Conservation (phyloP, 1,140 invertebrate genomes). For the Aphelinus atriplicis region DNA sequence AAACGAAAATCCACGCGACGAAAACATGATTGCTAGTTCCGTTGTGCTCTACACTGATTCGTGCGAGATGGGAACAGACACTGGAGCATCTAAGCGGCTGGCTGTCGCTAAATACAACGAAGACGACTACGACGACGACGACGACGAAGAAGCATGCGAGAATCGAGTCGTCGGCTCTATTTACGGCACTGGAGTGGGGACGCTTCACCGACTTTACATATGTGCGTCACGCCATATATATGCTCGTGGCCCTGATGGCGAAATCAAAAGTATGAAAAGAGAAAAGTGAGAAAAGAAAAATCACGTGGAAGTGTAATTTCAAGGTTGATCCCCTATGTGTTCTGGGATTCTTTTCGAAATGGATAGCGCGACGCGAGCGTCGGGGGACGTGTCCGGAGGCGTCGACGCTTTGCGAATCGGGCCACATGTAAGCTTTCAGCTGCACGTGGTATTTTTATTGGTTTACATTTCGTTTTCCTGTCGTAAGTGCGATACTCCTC, state of each 20-base stretch:
- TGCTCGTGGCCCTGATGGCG: background rate
- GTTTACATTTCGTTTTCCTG: no score
- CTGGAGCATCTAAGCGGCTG: no score
- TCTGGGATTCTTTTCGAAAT: conserved; percentile 9
- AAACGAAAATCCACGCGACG: no score
- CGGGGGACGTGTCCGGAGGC: no score
- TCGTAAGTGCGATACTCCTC: no score
- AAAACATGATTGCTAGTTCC: no score
- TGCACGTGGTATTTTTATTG: no score
- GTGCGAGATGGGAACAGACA: no score
- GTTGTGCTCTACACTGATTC: no score
- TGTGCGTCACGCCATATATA: background rate
- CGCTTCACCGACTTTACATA: background rate
- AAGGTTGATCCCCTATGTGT: conserved; percentile 12
- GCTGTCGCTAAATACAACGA: background rate
- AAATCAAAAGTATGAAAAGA: conserved; percentile 17
- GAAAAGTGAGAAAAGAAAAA: background rate
- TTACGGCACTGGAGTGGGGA: background rate
- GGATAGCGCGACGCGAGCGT: background rate
- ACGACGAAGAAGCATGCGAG: background rate
- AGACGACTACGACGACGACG: background rate
- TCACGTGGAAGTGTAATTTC: background rate
- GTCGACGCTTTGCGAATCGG: no score
- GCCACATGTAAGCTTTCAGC: no score
- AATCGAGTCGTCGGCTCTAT: background rate